These are phyloP conservation scores for Bibio marci DNA, from an alignment of 2,888 invertebrate species.

Conservation along the genomic window DNA sequence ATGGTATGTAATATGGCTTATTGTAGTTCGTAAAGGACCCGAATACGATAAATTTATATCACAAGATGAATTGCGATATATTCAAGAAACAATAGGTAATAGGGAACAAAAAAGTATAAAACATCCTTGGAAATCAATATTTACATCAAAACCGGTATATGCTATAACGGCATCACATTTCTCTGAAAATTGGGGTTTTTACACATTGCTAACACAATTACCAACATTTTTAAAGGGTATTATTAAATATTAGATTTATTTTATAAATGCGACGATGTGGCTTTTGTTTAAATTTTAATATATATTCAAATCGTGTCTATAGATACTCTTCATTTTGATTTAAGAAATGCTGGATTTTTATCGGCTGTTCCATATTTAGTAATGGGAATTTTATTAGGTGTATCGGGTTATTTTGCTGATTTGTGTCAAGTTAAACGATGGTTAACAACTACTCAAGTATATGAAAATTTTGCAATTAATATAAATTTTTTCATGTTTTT, in stretches of 20 bases:
- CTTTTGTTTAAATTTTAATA: too few species aligned
- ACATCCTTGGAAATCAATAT: constrained; percentile 54
- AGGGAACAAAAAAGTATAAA: constrained; percentile 10
- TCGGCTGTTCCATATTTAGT: constrained; percentile 77
- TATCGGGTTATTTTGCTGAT: constrained; percentile 73
- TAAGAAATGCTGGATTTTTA: constrained; percentile 63
- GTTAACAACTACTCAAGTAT: constrained; percentile 55
- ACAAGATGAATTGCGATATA: constrained; percentile 54
- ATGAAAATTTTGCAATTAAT: too few species aligned
- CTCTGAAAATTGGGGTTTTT: constrained; percentile 83
- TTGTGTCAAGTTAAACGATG: constrained; percentile 45
- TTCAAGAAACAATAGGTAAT: constrained; percentile 38
- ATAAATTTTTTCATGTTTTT: too few species aligned
- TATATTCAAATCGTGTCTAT: too few species aligned
- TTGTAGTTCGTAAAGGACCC: constrained; percentile 33
- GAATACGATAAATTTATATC: constrained; percentile 56
- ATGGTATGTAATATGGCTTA: constrained; percentile 49
- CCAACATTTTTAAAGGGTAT: constrained; percentile 69
- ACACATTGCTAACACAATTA: constrained; percentile 63
- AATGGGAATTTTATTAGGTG: constrained; percentile 66
- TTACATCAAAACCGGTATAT: constrained; percentile 63
- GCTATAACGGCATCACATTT: constrained; percentile 71
- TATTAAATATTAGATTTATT: too few species aligned
- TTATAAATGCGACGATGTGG: too few species aligned
- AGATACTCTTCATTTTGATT: constrained; percentile 57